Conservation (phyloP, 2,888 invertebrate genomes). For the Ditylenchus weischeri region DNA sequence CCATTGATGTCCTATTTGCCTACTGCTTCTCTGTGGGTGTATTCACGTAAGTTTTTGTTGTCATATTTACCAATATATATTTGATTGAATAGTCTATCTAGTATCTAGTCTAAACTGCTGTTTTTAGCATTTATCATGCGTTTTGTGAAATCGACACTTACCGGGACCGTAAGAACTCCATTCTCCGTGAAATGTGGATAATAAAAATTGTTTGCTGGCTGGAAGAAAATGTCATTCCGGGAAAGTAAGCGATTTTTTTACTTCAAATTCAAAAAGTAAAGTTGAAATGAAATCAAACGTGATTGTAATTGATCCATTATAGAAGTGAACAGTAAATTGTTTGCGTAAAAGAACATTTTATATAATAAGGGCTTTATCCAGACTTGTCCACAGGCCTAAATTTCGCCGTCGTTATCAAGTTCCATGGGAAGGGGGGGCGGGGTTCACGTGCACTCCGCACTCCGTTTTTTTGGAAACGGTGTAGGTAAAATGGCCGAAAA, state of each 20-base stretch:
- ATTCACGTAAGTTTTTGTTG: slow-evolving; percentile 34
- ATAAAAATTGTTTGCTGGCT: slow-evolving; percentile 34
- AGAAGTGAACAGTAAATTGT: too few relatives aligned
- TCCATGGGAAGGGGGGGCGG: too few relatives aligned
- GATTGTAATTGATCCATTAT: neutral
- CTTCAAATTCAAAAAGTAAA: neutral
- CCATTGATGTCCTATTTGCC: slow-evolving; percentile 44
- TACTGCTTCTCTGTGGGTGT: slow-evolving; percentile 35
- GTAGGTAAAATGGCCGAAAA: too few relatives aligned
- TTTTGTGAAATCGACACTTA: slow-evolving; percentile 41
- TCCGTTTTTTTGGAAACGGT: too few relatives aligned
- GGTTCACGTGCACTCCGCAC: too few relatives aligned
- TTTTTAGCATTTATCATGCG: slow-evolving; percentile 38
- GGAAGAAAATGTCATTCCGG: slow-evolving; percentile 40
- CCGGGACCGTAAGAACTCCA: slow-evolving; percentile 34
- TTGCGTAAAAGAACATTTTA: too few relatives aligned
- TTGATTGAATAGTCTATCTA: too few relatives aligned
- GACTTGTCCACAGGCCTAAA: too few relatives aligned
- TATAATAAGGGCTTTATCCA: too few relatives aligned
- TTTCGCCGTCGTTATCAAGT: too few relatives aligned
- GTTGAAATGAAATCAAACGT: neutral
- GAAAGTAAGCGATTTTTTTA: slow-evolving; percentile 26
- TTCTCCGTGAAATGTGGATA: slow-evolving; percentile 26
- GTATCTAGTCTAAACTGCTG: slow-evolving; percentile 1
- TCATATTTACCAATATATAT: too few relatives aligned